Conservation (phyloP, 2,888 invertebrate genomes). For the Lasioglossum morio region DNA sequence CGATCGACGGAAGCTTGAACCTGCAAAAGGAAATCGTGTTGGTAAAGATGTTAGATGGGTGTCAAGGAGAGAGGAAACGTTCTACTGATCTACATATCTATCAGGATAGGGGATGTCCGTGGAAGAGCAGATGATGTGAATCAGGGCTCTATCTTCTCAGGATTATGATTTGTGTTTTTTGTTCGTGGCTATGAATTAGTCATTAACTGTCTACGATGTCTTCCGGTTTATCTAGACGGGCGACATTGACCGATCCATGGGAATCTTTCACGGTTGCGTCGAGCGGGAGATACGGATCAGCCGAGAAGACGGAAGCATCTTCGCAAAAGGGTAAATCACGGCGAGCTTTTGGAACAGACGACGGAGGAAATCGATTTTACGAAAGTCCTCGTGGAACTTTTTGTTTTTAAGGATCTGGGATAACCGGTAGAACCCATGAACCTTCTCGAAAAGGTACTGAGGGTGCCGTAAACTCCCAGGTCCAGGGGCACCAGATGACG, state of each 20-base stretch:
- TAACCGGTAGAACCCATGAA: too few relatives aligned
- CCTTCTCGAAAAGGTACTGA: too few relatives aligned
- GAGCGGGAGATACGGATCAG: not conserved
- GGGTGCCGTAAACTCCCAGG: too few relatives aligned
- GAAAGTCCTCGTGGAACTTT: not conserved
- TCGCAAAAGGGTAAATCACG: not conserved
- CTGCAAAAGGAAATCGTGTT: slow-evolving; percentile 38
- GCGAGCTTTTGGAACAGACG: not conserved
- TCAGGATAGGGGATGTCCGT: slow-evolving; percentile 1
- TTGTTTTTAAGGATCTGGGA: too few relatives aligned
- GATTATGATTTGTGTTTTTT: not conserved
- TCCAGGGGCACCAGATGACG: too few relatives aligned
- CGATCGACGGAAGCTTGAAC: slow-evolving; percentile 78
- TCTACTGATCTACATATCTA: not conserved
- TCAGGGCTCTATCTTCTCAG: slow-evolving; percentile 15
- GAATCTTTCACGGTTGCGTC: not conserved
- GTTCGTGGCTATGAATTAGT: not conserved
- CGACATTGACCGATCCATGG: not conserved
- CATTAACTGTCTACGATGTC: not conserved
- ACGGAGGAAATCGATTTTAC: not conserved
- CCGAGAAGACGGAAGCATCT: not conserved
- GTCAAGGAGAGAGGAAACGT: slow-evolving; percentile 32
- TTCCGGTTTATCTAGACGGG: not conserved
- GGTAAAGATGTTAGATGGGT: not conserved
- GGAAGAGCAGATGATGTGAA: slow-evolving; percentile 3